Percentiles rank a stretch among this genome's conserved stretches.
phyloP scores from a whole-genome alignment of 2,113 vertebrate genomes.

The Brevimyrus niger region DNA sequence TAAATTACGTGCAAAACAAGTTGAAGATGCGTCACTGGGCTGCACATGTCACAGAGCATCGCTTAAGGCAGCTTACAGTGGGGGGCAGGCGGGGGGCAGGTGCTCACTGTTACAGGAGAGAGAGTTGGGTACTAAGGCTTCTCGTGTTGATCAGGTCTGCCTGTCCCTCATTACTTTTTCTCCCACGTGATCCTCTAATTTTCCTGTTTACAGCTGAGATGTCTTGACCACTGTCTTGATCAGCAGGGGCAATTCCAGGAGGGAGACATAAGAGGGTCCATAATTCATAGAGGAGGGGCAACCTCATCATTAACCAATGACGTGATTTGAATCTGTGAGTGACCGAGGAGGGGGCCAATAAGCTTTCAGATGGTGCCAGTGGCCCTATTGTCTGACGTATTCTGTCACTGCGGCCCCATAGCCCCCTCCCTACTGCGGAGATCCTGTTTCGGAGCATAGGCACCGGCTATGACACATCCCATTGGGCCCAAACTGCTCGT shows the following conservation, averaged over 20 bases:
- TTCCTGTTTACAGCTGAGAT: background rate
- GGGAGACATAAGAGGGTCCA: background rate
- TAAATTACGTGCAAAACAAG: background rate
- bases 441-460: background rate
- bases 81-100: background rate
- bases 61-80: background rate
- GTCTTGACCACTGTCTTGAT: background rate
- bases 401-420: background rate
- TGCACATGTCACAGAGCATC: background rate
- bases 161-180: background rate
- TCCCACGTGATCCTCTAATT: background rate
- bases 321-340: background rate
- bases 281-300: background rate
- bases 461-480: background rate
- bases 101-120: background rate
- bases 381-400: background rate
- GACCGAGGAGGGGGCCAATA: background rate
- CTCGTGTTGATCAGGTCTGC: background rate
- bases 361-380: background rate
- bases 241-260: background rate
- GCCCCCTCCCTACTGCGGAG: background rate
- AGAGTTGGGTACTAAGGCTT: background rate
- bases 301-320: background rate
- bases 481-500: too few species aligned
- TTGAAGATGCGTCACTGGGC: background rate